phyloP scores from a whole-genome alignment of 2,113 vertebrate species.

The Scortum barcoo region DNA sequence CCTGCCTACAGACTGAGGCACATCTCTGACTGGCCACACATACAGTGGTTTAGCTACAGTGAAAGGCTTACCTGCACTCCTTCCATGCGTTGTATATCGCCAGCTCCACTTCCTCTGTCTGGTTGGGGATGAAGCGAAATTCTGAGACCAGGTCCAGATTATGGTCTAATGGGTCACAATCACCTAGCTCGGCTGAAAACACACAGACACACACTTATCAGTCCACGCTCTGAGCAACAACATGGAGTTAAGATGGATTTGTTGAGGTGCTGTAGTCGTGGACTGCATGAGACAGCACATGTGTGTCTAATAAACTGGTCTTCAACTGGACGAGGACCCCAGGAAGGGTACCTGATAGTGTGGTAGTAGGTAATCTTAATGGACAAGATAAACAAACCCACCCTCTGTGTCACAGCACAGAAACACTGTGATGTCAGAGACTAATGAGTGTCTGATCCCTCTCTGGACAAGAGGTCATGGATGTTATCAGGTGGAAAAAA shows the following conservation, averaged over 20 bases:
- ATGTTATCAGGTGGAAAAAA: constrained; percentile 16
- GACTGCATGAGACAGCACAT: background rate
- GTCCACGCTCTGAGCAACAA: background rate
- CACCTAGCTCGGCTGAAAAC: constrained; percentile 93
- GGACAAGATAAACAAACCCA: background rate
- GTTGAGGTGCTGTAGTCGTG: background rate
- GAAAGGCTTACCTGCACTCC: constrained; percentile 90
- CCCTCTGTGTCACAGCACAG: background rate
- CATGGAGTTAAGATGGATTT: background rate
- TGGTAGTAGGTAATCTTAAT: background rate
- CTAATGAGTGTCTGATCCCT: background rate
- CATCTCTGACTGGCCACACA: no score
- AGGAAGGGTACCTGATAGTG: background rate
- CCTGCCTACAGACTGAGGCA: background rate
- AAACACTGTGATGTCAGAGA: background rate
- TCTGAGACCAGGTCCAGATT: constrained; percentile 93
- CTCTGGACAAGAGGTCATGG: background rate
- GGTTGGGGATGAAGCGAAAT: constrained; percentile 94
- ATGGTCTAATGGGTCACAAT: constrained; percentile 94
- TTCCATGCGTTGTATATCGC: constrained; percentile 95
- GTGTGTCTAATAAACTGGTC: background rate
- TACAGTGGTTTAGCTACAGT: background rate
- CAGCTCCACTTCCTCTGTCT: constrained; percentile 94
- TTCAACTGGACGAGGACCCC: background rate
- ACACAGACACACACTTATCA: constrained; percentile 15